Evolutionary conservation across 2,113 vertebrate species (phyloP).

Genomic region (Eidolon helvum): DNA sequence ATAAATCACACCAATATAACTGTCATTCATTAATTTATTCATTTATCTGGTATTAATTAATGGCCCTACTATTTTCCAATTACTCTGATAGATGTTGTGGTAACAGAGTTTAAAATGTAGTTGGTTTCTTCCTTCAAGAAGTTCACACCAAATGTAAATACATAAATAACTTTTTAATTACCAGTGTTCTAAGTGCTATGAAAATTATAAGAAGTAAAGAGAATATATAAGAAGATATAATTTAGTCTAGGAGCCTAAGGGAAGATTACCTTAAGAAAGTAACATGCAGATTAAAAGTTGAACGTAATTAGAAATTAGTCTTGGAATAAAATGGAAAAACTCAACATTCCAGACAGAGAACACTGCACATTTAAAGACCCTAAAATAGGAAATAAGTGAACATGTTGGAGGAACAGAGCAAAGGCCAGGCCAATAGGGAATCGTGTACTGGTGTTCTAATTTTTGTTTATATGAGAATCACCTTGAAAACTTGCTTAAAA

Average conservation of each 20-base stretch:
- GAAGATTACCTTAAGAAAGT: background rate
- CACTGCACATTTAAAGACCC: background rate
- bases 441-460: background rate
- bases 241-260: background rate
- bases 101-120: background rate
- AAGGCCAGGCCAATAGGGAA: background rate
- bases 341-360: background rate
- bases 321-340: background rate
- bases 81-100: background rate
- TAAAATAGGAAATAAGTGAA: background rate
- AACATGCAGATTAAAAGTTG: background rate
- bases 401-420: background rate
- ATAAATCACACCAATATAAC: background rate
- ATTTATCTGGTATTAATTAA: background rate
- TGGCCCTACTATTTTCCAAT: background rate
- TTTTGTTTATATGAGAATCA: background rate
- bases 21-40: background rate
- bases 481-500: background rate
- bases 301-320: slow-evolving; percentile 32
- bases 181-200: background rate
- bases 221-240: background rate
- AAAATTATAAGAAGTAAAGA: background rate
- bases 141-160: background rate
- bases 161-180: slow-evolving; percentile 14
- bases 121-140: background rate